Conservation (phyloP, 2,797 vertebrate genomes). For the Gymnocypris eckloni region DNA sequence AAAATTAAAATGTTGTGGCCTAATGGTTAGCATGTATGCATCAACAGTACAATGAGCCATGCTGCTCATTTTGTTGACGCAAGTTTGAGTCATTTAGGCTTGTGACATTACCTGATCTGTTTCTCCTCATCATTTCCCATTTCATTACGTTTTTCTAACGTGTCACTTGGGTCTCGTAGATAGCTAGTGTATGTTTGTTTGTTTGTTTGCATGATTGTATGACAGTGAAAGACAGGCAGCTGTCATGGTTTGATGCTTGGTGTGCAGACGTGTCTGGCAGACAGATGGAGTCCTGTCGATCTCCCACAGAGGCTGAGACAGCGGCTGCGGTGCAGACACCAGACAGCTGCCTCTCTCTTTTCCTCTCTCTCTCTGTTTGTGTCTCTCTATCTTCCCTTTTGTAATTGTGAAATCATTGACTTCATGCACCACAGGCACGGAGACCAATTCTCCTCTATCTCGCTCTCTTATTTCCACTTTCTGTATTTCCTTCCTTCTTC, state of each 20-base stretch:
- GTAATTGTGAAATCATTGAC: constrained; percentile 79
- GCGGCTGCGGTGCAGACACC: constrained; percentile 76
- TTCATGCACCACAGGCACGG: constrained; percentile 75
- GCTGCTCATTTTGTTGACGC: background rate
- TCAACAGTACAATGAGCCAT: background rate
- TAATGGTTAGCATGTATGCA: background rate
- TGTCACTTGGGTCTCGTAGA: background rate
- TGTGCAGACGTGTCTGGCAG: constrained; percentile 39
- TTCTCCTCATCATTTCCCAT: background rate
- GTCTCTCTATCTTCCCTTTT: constrained; percentile 58
- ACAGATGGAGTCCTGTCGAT: constrained; percentile 53
- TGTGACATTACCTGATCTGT: constrained; percentile 2
- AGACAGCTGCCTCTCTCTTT: constrained; percentile 78
- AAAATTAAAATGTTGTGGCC: background rate
- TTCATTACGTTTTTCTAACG: background rate
- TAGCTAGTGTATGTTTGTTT: constrained; percentile 60
- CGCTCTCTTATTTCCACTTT: constrained; percentile 47
- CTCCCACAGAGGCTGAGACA: constrained; percentile 63
- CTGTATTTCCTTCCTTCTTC: constrained; percentile 41
- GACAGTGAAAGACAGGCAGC: constrained; percentile 26
- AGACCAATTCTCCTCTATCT: constrained; percentile 66
- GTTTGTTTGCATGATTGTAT: constrained; percentile 12
- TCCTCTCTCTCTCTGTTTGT: constrained; percentile 70
- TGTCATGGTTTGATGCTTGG: constrained; percentile 44
- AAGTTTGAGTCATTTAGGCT: constrained; percentile 3